A percentile compares a stretch with the other conserved stretches of the same genome.
Evolutionary conservation across 2,113 vertebrate species (phyloP).

Genomic region (Lethenteron camtschaticum): DNA sequence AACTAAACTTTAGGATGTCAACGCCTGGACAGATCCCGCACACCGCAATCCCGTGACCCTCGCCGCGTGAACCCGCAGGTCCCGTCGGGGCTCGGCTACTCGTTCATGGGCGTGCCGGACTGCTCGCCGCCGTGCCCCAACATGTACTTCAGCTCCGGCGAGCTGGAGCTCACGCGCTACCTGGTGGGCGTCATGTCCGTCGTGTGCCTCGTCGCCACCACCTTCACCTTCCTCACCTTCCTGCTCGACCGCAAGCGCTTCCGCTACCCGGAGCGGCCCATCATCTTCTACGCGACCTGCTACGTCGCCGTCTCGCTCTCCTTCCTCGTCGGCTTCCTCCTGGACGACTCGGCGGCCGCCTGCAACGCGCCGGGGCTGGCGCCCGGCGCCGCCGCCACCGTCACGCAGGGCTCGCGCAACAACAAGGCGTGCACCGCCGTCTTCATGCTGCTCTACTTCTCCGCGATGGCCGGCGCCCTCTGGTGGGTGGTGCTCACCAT

Average conservation of each 20-base stretch:
- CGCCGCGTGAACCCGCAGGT: slow-evolving; percentile 16
- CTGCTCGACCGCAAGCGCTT: slow-evolving; percentile 82
- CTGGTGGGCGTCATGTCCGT: slow-evolving; percentile 87
- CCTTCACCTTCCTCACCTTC: slow-evolving; percentile 90
- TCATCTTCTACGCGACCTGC: slow-evolving; percentile 85
- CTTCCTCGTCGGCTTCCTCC: slow-evolving; percentile 69
- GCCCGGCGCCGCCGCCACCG: slow-evolving; percentile 33
- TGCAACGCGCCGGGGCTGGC: slow-evolving; percentile 38
- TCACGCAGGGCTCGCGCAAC: slow-evolving; percentile 68
- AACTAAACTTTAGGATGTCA: too few species aligned
- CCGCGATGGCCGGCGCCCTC: slow-evolving; percentile 67
- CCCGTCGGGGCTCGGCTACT: slow-evolving; percentile 37
- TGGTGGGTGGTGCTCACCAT: slow-evolving; percentile 98
- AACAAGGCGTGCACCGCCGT: slow-evolving; percentile 76
- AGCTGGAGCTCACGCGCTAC: slow-evolving; percentile 63
- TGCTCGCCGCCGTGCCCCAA: slow-evolving; percentile 79
- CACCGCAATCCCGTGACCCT: too few species aligned
- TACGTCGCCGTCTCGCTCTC: slow-evolving; percentile 81
- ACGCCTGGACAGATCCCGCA: too few species aligned
- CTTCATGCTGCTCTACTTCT: slow-evolving; percentile 92
- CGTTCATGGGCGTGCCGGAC: slow-evolving; percentile 60
- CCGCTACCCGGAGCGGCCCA: slow-evolving; percentile 80
- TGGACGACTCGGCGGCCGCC: slow-evolving; percentile 42
- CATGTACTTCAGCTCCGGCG: slow-evolving; percentile 74
- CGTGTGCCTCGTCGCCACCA: slow-evolving; percentile 63